phyloP scores from a whole-genome alignment of 2,888 invertebrate genomes.

The Conus canariensis region DNA sequence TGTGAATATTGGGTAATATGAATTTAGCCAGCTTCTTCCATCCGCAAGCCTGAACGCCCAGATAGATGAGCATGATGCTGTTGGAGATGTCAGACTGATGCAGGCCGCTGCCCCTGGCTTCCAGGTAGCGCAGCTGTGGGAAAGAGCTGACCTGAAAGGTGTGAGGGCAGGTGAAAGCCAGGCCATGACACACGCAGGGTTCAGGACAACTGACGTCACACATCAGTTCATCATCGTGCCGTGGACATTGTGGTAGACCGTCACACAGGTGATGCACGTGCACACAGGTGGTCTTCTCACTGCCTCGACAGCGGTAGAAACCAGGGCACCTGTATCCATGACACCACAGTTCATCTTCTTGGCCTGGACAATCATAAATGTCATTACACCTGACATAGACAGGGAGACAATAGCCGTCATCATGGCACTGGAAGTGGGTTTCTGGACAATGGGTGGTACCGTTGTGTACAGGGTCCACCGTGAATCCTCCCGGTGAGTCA shows the following conservation, averaged over 20 bases:
- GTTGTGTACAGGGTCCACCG: background rate
- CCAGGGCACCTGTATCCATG: background rate
- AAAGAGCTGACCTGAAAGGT: background rate
- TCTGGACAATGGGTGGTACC: background rate
- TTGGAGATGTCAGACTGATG: background rate
- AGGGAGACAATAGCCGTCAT: background rate
- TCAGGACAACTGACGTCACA: slow-evolving; percentile 35
- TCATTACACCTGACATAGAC: slow-evolving; percentile 2
- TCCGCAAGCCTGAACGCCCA: background rate
- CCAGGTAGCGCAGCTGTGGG: slow-evolving; percentile 11
- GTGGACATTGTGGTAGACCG: slow-evolving; percentile 37
- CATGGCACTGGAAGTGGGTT: background rate
- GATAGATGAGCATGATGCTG: slow-evolving; percentile 6
- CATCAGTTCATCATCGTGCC: slow-evolving; percentile 43
- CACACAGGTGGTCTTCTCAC: background rate
- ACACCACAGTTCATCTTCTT: background rate
- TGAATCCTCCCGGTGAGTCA: background rate
- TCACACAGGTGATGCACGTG: slow-evolving; percentile 8
- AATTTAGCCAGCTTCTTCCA: background rate
- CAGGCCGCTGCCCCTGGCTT: background rate
- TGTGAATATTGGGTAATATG: background rate
- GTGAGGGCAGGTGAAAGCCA: slow-evolving; percentile 13
- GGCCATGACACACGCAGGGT: slow-evolving; percentile 16
- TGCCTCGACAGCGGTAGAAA: slow-evolving; percentile 19
- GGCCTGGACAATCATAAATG: background rate